Evolutionary conservation across 1,140 invertebrate genomes (phyloP).

Genomic region (Rhagoletis pomonella): DNA sequence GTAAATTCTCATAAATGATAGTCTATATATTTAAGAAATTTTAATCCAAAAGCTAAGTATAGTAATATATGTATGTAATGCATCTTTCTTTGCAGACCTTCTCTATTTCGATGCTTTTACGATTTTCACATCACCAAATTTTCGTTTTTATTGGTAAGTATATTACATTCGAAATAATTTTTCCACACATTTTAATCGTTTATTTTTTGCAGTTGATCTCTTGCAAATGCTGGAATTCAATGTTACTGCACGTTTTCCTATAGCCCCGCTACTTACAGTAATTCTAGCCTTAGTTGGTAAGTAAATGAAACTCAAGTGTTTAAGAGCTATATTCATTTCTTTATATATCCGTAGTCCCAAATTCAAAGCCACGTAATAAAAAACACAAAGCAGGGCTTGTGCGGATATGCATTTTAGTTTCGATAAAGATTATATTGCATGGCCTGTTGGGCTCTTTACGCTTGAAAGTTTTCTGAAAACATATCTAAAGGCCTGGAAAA

Average conservation of each 20-base stretch:
- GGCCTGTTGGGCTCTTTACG: no score
- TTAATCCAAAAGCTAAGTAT: not conserved
- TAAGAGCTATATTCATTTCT: no score
- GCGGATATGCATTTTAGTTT: no score
- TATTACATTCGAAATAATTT: not conserved
- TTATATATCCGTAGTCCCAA: no score
- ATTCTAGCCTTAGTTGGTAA: constrained; percentile 98
- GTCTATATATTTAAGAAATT: no score
- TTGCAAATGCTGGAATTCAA: constrained; percentile 98
- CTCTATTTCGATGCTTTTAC: constrained; percentile 96
- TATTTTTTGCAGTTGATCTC: constrained; percentile 86
- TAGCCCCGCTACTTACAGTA: constrained; percentile 95
- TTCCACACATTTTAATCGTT: not conserved
- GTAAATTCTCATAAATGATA: no score
- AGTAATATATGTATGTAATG: not conserved
- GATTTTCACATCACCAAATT: constrained; percentile 99
- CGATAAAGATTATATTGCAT: no score
- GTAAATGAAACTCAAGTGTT: constrained; percentile 71
- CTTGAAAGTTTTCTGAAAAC: no score
- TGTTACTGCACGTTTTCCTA: constrained; percentile 93
- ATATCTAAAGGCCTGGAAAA: no score
- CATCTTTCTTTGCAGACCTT: constrained; percentile 86
- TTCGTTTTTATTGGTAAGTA: constrained; percentile 97
- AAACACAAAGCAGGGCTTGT: no score
- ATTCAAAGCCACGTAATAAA: no score